Evolutionary conservation across 1,140 invertebrate species (phyloP).

Genomic region (Papilio polytes): DNA sequence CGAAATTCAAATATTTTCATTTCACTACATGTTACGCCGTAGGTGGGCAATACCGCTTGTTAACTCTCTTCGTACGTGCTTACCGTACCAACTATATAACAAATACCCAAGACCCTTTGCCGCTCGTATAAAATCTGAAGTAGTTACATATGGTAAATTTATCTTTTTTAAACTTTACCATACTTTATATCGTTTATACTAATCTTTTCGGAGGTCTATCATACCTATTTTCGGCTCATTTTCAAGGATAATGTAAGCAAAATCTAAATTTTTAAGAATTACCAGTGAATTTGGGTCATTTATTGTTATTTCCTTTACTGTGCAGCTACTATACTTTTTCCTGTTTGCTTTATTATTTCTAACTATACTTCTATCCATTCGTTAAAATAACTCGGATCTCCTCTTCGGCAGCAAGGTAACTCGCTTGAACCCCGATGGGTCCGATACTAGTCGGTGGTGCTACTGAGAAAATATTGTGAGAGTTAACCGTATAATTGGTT

Average conservation of each 20-base stretch:
- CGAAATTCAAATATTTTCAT: slow-evolving; percentile 5
- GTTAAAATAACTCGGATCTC: too few species aligned
- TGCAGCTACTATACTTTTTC: neutral
- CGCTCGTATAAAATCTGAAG: neutral
- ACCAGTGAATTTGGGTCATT: neutral
- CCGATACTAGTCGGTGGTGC: too few species aligned
- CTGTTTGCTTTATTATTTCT: too few species aligned
- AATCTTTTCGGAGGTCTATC: neutral
- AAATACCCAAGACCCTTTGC: slow-evolving; percentile 20
- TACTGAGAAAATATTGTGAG: too few species aligned
- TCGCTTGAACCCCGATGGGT: too few species aligned
- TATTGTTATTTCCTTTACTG: neutral
- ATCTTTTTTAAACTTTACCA: neutral
- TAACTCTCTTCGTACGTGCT: slow-evolving; percentile 29
- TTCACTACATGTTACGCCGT: slow-evolving; percentile 15
- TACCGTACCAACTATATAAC: slow-evolving; percentile 9
- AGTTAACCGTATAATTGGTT: too few species aligned
- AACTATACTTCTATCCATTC: too few species aligned
- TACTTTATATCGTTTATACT: neutral
- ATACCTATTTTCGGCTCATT: neutral
- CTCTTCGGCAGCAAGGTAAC: too few species aligned
- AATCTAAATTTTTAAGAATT: neutral
- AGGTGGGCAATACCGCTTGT: slow-evolving; percentile 12
- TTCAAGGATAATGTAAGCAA: neutral
- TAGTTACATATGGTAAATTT: neutral